A percentile compares a stretch with the other conserved stretches of the same genome.
Evolutionary conservation across 2,113 vertebrate species (phyloP).

Genomic region (Sclerurus mexicanus): DNA sequence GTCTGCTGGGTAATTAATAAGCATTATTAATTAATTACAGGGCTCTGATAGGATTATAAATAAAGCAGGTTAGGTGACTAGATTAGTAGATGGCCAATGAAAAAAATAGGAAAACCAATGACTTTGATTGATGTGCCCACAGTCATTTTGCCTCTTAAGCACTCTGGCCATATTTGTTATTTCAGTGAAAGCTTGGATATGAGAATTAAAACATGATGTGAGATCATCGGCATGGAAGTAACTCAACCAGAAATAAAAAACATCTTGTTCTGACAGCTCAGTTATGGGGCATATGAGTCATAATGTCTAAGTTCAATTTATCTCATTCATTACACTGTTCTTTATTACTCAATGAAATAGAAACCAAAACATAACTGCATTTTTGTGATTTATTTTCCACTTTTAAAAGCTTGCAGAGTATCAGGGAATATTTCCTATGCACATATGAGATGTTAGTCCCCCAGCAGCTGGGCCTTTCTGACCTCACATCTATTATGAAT

Average conservation of each 20-base stretch:
- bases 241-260: not conserved
- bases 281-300: not conserved
- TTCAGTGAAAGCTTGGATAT: not conserved
- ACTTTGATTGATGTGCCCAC: not conserved
- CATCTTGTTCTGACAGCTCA: not conserved
- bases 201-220: not conserved
- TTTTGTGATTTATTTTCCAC: not conserved
- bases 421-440: not conserved
- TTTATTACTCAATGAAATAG: not conserved
- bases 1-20: not conserved
- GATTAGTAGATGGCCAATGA: not conserved
- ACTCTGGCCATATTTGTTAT: not conserved
- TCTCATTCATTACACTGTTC: not conserved
- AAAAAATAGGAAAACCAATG: not conserved
- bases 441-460: not conserved
- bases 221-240: not conserved
- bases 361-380: not conserved
- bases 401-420: not conserved
- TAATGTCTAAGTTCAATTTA: not conserved
- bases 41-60: not conserved
- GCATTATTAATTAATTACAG: not conserved
- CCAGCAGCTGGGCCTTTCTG: not conserved
- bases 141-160: not conserved
- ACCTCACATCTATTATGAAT: not conserved
- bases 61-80: not conserved